Percentiles rank a stretch among this genome's conserved stretches.
phyloP scores from a whole-genome alignment of 2,113 vertebrate species.

The Symphodus melops region DNA sequence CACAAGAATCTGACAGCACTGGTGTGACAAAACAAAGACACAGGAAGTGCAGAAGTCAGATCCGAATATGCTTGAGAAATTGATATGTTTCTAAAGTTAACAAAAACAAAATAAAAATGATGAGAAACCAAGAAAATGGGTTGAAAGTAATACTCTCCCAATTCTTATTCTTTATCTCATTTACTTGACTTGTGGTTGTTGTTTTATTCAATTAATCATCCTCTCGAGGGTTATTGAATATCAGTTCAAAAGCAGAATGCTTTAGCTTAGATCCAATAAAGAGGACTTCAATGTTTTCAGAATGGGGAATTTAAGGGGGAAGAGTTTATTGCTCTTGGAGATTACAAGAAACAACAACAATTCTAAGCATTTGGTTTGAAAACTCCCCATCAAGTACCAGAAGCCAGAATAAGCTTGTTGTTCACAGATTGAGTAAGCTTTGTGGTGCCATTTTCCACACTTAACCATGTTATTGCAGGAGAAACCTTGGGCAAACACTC shows the following conservation, averaged over 20 bases:
- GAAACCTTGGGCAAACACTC: background rate
- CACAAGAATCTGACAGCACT: constrained; percentile 98
- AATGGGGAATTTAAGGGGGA: too few relatives aligned
- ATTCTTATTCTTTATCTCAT: background rate
- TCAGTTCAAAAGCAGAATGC: background rate
- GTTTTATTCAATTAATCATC: background rate
- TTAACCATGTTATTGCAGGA: background rate
- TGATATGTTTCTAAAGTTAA: too few relatives aligned
- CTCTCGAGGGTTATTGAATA: too few relatives aligned
- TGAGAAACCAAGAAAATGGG: background rate
- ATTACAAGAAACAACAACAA: constrained; percentile 8
- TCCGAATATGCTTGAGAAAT: too few relatives aligned
- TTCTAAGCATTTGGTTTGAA: background rate
- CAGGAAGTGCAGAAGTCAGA: background rate
- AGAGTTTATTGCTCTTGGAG: background rate
- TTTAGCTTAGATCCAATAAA: background rate
- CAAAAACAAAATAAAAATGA: too few relatives aligned
- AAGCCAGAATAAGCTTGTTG: background rate
- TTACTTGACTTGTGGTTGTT: background rate
- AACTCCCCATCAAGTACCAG: background rate
- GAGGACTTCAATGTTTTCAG: background rate
- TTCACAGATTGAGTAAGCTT: constrained; percentile 22
- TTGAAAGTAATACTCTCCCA: too few relatives aligned
- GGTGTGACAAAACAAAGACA: background rate
- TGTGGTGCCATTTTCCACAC: constrained; percentile 7